phyloP scores from a whole-genome alignment of 2,888 invertebrate species.

The Mythimna ferrago region DNA sequence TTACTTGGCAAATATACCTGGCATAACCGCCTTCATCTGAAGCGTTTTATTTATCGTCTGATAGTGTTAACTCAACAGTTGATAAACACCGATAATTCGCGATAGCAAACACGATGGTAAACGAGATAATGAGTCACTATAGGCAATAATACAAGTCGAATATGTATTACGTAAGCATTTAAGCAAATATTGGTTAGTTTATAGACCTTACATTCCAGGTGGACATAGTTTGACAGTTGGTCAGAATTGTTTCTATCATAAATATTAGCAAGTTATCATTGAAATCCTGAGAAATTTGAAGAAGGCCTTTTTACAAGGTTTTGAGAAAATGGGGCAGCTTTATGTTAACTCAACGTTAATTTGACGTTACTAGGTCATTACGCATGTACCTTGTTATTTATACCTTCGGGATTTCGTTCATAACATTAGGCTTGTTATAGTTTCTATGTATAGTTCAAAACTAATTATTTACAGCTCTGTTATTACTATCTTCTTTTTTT shows the following conservation, averaged over 20 bases:
- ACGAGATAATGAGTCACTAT: constrained; percentile 42
- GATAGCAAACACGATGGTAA: constrained; percentile 49
- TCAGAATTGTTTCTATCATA: background rate
- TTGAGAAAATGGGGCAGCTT: constrained; percentile 5
- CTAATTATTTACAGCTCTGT: too few relatives aligned
- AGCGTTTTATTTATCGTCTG: constrained; percentile 53
- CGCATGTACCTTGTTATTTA: background rate
- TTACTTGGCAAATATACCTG: constrained; percentile 19
- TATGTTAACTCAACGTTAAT: too few relatives aligned
- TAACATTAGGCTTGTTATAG: too few relatives aligned
- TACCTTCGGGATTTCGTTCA: background rate
- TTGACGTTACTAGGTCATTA: constrained; percentile 11
- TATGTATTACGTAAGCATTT: constrained; percentile 39
- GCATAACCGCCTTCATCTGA: constrained; percentile 43
- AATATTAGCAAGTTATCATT: background rate
- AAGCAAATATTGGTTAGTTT: constrained; percentile 26
- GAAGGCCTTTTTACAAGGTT: background rate
- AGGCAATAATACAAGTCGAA: constrained; percentile 25
- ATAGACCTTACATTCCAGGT: constrained; percentile 4
- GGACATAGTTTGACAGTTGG: constrained; percentile 2
- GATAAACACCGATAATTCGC: constrained; percentile 60
- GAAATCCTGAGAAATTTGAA: background rate
- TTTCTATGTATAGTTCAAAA: too few relatives aligned
- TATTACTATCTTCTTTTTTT: too few relatives aligned
- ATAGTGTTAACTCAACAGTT: constrained; percentile 43